These are phyloP conservation scores for Ptychodera flava DNA, from an alignment of 35 echinoderm and acorn worm species.

Conservation along the genomic window DNA sequence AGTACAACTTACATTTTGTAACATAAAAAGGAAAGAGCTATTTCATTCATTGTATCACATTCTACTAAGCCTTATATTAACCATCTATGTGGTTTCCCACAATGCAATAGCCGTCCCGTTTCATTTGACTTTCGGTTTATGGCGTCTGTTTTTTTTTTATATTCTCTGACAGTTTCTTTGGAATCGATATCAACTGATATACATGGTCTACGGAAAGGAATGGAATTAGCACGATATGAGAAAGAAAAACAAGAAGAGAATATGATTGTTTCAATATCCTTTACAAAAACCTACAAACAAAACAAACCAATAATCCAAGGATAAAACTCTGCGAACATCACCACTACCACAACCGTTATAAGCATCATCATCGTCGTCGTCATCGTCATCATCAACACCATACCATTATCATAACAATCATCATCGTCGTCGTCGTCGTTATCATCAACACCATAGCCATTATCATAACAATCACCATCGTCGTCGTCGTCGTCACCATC, in stretches of 20 bases:
- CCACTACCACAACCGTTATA: neutral
- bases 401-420: neutral
- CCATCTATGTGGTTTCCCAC: too few relatives aligned
- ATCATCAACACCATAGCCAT: neutral
- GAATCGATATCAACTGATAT: slow-evolving; percentile 73
- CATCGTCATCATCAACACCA: neutral
- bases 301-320: too few relatives aligned
- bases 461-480: neutral
- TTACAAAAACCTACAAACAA: slow-evolving; percentile 19
- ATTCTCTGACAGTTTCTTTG: slow-evolving; percentile 44
- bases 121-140: too few relatives aligned
- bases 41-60: too few relatives aligned
- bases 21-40: too few relatives aligned
- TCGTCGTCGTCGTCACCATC: too few relatives aligned
- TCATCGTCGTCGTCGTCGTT: neutral
- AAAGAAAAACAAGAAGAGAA: slow-evolving; percentile 74
- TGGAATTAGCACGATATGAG: slow-evolving; percentile 69
- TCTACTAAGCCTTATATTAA: too few relatives aligned
- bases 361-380: neutral
- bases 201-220: slow-evolving; percentile 69
- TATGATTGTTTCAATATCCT: slow-evolving; percentile 85
- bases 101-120: too few relatives aligned
- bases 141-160: neutral
- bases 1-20: too few relatives aligned
- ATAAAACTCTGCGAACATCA: neutral